These are phyloP conservation scores for Leptoteleia sp. DNA, from an alignment of 1,140 invertebrate genomes.

Conservation along the genomic window DNA sequence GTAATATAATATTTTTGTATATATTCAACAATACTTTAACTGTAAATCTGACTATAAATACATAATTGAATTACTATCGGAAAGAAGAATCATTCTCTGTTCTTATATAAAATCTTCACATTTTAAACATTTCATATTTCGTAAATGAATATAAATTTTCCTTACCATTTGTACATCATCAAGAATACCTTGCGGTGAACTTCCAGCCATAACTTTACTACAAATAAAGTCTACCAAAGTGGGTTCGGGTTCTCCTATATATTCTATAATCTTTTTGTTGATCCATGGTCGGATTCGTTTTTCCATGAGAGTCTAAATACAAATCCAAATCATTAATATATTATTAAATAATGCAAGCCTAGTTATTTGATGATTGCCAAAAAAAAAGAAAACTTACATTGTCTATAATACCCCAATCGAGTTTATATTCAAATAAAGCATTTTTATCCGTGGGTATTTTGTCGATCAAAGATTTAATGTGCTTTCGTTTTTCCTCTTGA, in stretches of 20 bases:
- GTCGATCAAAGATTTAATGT: constrained; percentile 98
- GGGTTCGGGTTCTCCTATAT: constrained; percentile 99
- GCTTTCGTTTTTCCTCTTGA: constrained; percentile 96
- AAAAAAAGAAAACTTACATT: constrained; percentile 83
- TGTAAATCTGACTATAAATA: too few species aligned
- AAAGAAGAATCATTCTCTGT: too few species aligned
- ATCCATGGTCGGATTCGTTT: constrained; percentile 99
- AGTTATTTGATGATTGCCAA: not conserved
- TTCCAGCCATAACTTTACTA: constrained; percentile 96
- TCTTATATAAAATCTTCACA: too few species aligned
- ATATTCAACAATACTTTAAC: too few species aligned
- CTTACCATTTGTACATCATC: constrained; percentile 99
- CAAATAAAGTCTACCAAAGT: constrained; percentile 99
- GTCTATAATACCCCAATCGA: constrained; percentile 95
- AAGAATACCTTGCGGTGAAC: constrained; percentile 95
- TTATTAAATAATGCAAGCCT: too few species aligned
- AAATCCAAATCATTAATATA: too few species aligned
- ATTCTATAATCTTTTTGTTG: constrained; percentile 99
- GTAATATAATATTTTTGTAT: too few species aligned
- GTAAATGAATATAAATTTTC: not conserved
- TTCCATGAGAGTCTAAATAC: constrained; percentile 91
- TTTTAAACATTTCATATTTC: too few species aligned
- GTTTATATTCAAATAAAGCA: constrained; percentile 95
- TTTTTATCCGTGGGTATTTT: constrained; percentile 99
- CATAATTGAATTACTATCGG: too few species aligned